phyloP scores from a whole-genome alignment of 2,888 invertebrate genomes.

The Acleris emargana region DNA sequence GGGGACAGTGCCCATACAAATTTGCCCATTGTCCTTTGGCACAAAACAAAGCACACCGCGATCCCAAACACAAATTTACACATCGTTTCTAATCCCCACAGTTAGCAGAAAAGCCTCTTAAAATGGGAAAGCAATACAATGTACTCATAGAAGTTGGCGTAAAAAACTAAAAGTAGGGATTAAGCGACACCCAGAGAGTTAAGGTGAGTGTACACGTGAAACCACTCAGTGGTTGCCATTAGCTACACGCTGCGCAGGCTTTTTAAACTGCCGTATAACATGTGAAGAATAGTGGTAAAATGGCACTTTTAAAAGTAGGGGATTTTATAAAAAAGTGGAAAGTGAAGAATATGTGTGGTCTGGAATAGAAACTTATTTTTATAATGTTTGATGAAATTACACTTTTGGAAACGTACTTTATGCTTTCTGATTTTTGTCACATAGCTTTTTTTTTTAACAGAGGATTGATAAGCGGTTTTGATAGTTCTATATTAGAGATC shows the following conservation, averaged over 20 bases:
- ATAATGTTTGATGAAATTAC: too few relatives aligned
- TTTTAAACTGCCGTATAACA: conserved; percentile 9
- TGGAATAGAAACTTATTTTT: too few relatives aligned
- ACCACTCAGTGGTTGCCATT: conserved; percentile 71
- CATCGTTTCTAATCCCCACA: neutral
- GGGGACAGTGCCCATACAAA: too few relatives aligned
- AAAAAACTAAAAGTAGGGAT: conserved; percentile 41
- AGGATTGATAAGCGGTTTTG: too few relatives aligned
- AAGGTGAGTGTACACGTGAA: conserved; percentile 73
- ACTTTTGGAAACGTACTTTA: too few relatives aligned
- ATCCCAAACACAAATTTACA: neutral
- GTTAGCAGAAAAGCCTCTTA: conserved; percentile 30
- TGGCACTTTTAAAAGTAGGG: neutral
- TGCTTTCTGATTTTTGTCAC: too few relatives aligned
- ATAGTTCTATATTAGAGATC: too few relatives aligned
- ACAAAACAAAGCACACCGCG: neutral
- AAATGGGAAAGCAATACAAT: conserved; percentile 32
- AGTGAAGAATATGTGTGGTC: too few relatives aligned
- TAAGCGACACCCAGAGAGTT: conserved; percentile 54
- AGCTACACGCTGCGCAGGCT: conserved; percentile 39
- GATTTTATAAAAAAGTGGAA: too few relatives aligned
- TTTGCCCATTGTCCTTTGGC: too few relatives aligned
- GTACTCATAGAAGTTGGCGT: conserved; percentile 33
- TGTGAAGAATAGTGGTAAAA: neutral
- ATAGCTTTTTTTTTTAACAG: too few relatives aligned